Evolutionary conservation across 2,888 invertebrate genomes (phyloP), one percentile per base, ranked within the genome.

Genomic region (Apamea monoglypha): DNA sequence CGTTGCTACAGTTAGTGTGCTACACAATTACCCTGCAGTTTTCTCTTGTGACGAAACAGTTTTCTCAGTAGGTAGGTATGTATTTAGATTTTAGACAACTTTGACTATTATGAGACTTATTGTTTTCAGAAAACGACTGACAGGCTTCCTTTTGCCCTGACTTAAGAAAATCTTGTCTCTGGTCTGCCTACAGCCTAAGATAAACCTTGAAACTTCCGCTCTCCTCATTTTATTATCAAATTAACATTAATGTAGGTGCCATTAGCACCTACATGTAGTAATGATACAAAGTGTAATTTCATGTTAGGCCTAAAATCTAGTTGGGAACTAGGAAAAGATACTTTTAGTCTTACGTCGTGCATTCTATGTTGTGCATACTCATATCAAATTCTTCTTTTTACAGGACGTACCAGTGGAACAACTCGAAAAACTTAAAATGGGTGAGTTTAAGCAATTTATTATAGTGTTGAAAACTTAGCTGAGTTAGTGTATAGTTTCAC

Each of bases 351-450:
- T 40, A 29, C 8, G 12, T 36, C 56, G 10, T 18, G 7, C 12
- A n/a, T 50, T 80, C 21, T 67, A 59, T 18, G 63, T n/a, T n/a
- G n/a, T n/a, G n/a, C n/a, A 61, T 14, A 76, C 74, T 75, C 40
- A 74, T 77, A 70, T 76, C 25, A 77, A 4, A 72, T 44, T n/a
- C 1, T 81, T 78, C 91, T 91, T 92, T 89, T 96, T 96, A 63
- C 92, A 96, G 96, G 96, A 96, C 84, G 92, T 95, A 68, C 96
- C 96, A 0, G 96, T 96, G 8, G 95, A 95, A 84, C 95, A 96
- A 87, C 88, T 96, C 84, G 96, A 96, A 87, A 96, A 96, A 84
- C 91, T 96, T 25, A 96, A 96, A 93, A 88, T 93, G 80, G 95
- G 96, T 96, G 76, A 95, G 95, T 91, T 21, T 16, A 0, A 10